Base-by-base conservation (phyloP, 2,797 vertebrate genomes). In the Sebastes steindachneri region DNA sequence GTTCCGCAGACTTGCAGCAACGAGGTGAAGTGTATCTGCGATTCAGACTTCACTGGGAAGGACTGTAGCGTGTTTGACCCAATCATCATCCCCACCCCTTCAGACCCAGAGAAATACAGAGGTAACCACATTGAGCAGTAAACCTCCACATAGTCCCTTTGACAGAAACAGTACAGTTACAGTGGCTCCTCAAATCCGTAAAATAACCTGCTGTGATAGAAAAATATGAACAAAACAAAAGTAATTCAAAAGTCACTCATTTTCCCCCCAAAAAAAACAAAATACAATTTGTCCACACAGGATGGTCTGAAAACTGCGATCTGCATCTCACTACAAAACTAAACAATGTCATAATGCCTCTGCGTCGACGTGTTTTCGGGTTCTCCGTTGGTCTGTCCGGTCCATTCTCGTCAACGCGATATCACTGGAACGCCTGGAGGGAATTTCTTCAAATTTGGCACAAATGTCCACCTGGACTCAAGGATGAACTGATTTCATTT, bases 31-130 rank as follows among this genome's bases (percentile, higher is more conserved):
- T 99, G 98, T 81, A 99, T 99, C 94, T 99, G 98, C 76, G 96
- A 98, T 75, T 76, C 95, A 0, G 97, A 98, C 91, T 98, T 97
- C 96, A 99, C 98, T 0, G 98, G 98, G 70, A 99, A 97, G 92
- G 98, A 99, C 95, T 99, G 98, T 89, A 99, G 98, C 6, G 96
- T 99, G 74, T 97, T 96, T n/a, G 97, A 99, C 93, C 98, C 97
- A 1, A 95, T 97, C 77, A 97, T 97, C 0, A 96, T 96, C 7
- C 95, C 97, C 5, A 97, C 95, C 3, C 95, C 95, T 1, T 94
- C 94, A 0, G 97, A 97, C 73, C 95, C 89, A 0, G 98, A 98
- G 86, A 95, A 96, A 77, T 69, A 96, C 87, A 98, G 95, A 95
- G 98, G 98, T 99, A 92, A 78, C 88, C 7, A 17, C 78, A 29